Conservation (phyloP, 2,797 vertebrate species). For the Chaunax sp. region DNA sequence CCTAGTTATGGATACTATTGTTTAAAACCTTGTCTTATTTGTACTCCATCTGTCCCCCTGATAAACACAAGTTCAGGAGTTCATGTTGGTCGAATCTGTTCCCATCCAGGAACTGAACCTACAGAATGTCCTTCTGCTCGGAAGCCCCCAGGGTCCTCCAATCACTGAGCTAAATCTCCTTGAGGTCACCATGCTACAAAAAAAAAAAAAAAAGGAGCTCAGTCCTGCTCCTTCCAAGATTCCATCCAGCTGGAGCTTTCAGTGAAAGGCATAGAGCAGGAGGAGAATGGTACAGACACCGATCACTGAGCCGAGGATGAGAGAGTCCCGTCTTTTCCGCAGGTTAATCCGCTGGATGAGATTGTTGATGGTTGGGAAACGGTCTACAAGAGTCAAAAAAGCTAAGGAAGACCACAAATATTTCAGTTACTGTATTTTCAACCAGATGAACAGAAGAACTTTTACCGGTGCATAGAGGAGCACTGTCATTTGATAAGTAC, state of each 20-base stretch:
- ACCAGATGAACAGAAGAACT: background rate
- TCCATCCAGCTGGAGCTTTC: constrained; percentile 75
- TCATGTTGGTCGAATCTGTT: constrained; percentile 63
- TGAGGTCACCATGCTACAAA: constrained; percentile 41
- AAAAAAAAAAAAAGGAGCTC: constrained; percentile 40
- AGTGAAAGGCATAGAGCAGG: constrained; percentile 96
- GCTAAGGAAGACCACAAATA: constrained; percentile 63
- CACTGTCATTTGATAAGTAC: too few relatives aligned
- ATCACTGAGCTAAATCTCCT: constrained; percentile 53
- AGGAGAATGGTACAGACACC: constrained; percentile 95
- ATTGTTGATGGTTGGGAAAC: constrained; percentile 96
- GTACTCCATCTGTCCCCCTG: constrained; percentile 63
- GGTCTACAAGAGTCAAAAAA: constrained; percentile 81
- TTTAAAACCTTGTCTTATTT: constrained; percentile 73
- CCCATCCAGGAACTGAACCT: constrained; percentile 71
- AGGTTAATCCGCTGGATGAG: constrained; percentile 98
- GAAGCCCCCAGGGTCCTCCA: constrained; percentile 56
- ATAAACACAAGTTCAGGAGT: constrained; percentile 75
- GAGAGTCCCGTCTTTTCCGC: constrained; percentile 94
- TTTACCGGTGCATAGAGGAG: background rate
- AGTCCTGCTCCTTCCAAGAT: constrained; percentile 46
- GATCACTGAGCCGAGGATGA: constrained; percentile 92
- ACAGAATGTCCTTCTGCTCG: constrained; percentile 65
- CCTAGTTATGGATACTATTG: constrained; percentile 53
- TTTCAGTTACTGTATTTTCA: background rate